Evolutionary conservation across 2,797 vertebrate species (phyloP).

Genomic region (Tangara arthus): DNA sequence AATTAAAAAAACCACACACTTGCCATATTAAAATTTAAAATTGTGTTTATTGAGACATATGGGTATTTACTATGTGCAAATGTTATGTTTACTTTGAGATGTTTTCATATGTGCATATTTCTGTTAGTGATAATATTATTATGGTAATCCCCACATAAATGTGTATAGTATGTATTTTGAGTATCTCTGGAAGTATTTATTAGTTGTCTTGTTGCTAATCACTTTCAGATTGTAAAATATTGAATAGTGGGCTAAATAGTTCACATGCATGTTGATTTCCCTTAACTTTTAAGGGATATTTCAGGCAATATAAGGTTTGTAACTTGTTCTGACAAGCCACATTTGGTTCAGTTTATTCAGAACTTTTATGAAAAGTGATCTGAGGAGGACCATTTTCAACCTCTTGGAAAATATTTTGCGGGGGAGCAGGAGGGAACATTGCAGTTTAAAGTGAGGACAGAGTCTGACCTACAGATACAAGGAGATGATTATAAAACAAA

Average conservation of each 20-base stretch:
- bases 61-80: slow-evolving; percentile 72
- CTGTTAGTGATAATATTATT: slow-evolving; percentile 68
- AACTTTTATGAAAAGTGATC: background rate
- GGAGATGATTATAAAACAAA: background rate
- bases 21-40: slow-evolving; percentile 58
- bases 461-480: background rate
- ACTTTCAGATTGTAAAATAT: slow-evolving; percentile 21
- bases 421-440: background rate
- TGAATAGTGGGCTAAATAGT: slow-evolving; percentile 19
- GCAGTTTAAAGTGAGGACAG: background rate
- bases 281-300: background rate
- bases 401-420: background rate
- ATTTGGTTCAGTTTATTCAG: background rate
- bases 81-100: slow-evolving; percentile 69
- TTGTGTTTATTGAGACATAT: slow-evolving; percentile 73
- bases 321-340: background rate
- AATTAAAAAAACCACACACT: slow-evolving; percentile 21
- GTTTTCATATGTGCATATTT: slow-evolving; percentile 63
- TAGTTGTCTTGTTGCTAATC: slow-evolving; percentile 42
- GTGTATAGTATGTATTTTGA: slow-evolving; percentile 64
- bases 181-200: slow-evolving; percentile 47
- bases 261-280: slow-evolving; percentile 34
- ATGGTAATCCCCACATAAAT: slow-evolving; percentile 72
- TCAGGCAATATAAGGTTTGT: background rate
- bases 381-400: background rate